phyloP scores from a whole-genome alignment of 2,888 invertebrate genomes.

The Bibio marci region DNA sequence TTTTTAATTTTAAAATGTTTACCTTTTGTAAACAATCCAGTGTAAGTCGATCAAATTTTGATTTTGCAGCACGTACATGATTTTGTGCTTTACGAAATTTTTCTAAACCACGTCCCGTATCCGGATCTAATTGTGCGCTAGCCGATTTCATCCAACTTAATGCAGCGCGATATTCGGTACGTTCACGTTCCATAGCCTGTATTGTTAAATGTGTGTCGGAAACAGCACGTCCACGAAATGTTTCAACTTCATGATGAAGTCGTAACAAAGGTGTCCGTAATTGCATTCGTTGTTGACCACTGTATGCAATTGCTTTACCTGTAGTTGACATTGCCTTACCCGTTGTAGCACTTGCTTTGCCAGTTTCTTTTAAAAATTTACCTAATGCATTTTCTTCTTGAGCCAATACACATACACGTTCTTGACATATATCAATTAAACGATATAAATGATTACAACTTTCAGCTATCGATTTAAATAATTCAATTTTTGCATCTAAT shows the following conservation, averaged over 20 bases:
- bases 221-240: slow-evolving; percentile 86
- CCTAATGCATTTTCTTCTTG: slow-evolving; percentile 93
- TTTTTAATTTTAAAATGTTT: slow-evolving; percentile 5
- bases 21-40: slow-evolving; percentile 91
- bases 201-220: slow-evolving; percentile 84
- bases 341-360: slow-evolving; percentile 74
- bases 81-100: slow-evolving; percentile 84
- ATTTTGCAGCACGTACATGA: slow-evolving; percentile 64
- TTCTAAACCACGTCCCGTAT: slow-evolving; percentile 86
- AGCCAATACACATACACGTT: slow-evolving; percentile 76
- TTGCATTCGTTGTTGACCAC: slow-evolving; percentile 82
- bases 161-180: slow-evolving; percentile 90
- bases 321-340: slow-evolving; percentile 65
- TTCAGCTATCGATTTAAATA: slow-evolving; percentile 82
- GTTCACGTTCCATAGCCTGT: slow-evolving; percentile 82
- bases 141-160: slow-evolving; percentile 99
- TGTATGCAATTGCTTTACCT: slow-evolving; percentile 76
- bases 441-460: slow-evolving; percentile 75
- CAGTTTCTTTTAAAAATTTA: slow-evolving; percentile 83
- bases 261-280: slow-evolving; percentile 71
- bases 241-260: slow-evolving; percentile 92
- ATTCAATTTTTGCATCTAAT: slow-evolving; percentile 87
- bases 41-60: slow-evolving; percentile 81
- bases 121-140: slow-evolving; percentile 89
- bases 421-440: slow-evolving; percentile 85